phyloP scores from a whole-genome alignment of 2,888 invertebrate species.

The Acanthosepion lycidas region DNA sequence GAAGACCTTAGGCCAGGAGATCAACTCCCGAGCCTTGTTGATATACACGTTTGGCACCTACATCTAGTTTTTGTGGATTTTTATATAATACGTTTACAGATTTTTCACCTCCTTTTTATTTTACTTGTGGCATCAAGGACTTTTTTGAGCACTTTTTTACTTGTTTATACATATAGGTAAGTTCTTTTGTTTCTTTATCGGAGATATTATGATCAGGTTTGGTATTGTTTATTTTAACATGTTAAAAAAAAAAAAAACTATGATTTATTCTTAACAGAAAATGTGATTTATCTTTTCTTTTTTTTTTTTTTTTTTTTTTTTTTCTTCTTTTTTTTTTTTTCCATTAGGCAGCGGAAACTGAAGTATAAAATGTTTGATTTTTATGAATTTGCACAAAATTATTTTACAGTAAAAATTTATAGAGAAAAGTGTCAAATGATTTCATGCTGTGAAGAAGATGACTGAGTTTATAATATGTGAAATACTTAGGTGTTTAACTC shows the following conservation, averaged over 20 bases:
- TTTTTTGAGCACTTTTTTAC: slow-evolving; percentile 3
- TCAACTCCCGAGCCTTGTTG: not conserved
- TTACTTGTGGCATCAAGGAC: not conserved
- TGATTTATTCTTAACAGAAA: no score
- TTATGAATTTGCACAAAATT: no score
- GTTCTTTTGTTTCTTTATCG: not conserved
- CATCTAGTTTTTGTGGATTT: not conserved
- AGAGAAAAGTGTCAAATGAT: no score
- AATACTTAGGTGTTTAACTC: no score
- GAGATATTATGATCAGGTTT: no score
- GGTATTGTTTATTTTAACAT: no score
- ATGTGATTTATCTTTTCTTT: not conserved
- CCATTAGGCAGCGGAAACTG: not conserved
- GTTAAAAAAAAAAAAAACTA: no score
- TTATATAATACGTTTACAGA: not conserved
- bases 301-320: no score
- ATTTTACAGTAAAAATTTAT: no score
- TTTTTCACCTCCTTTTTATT: not conserved
- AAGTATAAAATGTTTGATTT: not conserved
- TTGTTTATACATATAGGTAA: slow-evolving; percentile 11
- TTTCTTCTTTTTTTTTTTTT: no score
- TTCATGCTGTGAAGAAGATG: no score
- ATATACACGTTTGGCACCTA: not conserved
- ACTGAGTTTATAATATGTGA: no score
- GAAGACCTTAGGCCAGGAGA: not conserved